Conservation (phyloP, 1,140 invertebrate genomes). For the Pollicipes pollicipes region DNA sequence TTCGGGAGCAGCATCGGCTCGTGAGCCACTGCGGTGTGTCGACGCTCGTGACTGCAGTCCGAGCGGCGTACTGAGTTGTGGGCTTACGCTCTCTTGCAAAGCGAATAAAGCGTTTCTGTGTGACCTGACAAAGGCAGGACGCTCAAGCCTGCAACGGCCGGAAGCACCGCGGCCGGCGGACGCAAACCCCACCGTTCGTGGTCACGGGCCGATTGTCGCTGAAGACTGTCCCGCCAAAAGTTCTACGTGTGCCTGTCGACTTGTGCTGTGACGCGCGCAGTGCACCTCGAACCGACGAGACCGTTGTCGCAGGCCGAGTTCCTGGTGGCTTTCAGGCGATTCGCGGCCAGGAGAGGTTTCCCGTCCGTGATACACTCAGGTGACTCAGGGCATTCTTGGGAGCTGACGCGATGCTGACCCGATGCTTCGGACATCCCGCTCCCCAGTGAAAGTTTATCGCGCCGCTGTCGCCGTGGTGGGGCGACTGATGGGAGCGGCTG, state of each 20-base stretch:
- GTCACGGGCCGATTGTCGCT: conserved; percentile 5
- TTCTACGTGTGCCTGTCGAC: no score
- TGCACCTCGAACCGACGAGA: conserved; percentile 10
- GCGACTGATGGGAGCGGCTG: conserved; percentile 15
- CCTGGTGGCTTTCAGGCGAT: no score
- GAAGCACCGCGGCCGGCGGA: neutral
- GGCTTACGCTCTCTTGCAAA: conserved; percentile 9
- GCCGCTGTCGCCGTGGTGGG: conserved; percentile 14
- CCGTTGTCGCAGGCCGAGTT: no score
- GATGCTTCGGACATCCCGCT: neutral
- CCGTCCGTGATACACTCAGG: conserved; percentile 11
- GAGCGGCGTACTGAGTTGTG: no score
- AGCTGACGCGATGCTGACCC: neutral
- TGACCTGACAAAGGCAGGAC: conserved; percentile 6
- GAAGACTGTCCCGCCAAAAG: conserved; percentile 2
- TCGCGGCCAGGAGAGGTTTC: no score
- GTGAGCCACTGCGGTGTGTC: no score
- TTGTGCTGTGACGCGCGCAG: no score
- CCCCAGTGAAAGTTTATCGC: conserved; percentile 15
- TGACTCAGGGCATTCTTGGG: conserved; percentile 10
- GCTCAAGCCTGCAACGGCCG: conserved; percentile 5
- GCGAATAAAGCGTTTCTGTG: conserved; percentile 3
- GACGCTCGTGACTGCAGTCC: no score
- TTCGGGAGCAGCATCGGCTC: no score
- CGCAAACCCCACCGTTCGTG: conserved; percentile 6